phyloP scores from a whole-genome alignment of 1,140 invertebrate genomes.

The Oryzaephilus surinamensis region DNA sequence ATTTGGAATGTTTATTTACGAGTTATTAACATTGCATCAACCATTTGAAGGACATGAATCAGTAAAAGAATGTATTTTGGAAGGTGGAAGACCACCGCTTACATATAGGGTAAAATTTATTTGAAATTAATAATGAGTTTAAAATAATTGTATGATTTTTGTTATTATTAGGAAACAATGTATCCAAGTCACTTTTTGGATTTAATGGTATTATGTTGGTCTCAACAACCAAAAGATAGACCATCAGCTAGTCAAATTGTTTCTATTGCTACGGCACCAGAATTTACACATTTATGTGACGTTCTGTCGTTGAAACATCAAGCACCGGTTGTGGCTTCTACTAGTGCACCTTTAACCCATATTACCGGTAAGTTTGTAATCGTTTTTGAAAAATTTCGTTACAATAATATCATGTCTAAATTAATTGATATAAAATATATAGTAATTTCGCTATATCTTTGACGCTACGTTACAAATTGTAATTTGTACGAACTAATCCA shows the following conservation, averaged over 20 bases:
- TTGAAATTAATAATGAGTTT: background rate
- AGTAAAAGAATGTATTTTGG: conserved; percentile 90
- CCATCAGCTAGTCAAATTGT: conserved; percentile 91
- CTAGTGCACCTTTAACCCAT: conserved; percentile 33
- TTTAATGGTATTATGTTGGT: conserved; percentile 93
- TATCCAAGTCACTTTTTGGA: conserved; percentile 89
- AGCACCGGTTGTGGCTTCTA: conserved; percentile 45
- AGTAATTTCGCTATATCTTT: too few species aligned
- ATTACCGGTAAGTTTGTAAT: conserved; percentile 36
- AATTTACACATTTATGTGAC: conserved; percentile 83
- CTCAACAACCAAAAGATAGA: conserved; percentile 72
- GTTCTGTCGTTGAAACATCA: conserved; percentile 56
- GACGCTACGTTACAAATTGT: too few species aligned
- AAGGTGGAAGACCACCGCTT: conserved; percentile 82
- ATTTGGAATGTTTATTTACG: conserved; percentile 99
- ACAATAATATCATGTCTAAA: too few species aligned
- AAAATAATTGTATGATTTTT: conserved; percentile 6
- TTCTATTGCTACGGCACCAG: conserved; percentile 80
- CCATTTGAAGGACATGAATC: conserved; percentile 93
- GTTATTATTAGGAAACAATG: conserved; percentile 46
- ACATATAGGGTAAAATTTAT: conserved; percentile 54
- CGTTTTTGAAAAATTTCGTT: conserved; percentile 5
- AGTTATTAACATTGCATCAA: conserved; percentile 83
- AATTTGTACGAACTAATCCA: too few species aligned
- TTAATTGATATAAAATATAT: too few species aligned